Evolutionary conservation across 30 jellyfish, hydroid and myxozoan genomes (phyloP).

Genomic region (Turritopsis rubra): DNA sequence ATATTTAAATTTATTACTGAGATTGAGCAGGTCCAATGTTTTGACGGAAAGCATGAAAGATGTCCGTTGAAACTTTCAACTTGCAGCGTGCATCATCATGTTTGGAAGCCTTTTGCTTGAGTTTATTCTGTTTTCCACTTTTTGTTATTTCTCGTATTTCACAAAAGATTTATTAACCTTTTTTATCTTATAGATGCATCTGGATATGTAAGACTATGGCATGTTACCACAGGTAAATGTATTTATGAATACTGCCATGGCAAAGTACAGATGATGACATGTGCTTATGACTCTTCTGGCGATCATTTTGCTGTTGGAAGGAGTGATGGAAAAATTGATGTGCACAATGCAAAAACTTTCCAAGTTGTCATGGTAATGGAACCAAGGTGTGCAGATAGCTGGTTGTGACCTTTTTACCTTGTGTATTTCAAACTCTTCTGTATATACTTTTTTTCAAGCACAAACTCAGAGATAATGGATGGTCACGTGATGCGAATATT

Average conservation of each 20-base stretch:
- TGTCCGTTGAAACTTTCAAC: background rate
- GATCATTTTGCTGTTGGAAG: conserved; percentile 49
- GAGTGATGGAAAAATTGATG: conserved; percentile 68
- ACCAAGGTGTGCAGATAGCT: conserved; percentile 46
- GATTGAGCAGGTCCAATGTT: background rate
- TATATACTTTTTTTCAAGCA: conserved; percentile 34
- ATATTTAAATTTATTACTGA: background rate
- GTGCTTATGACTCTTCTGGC: conserved; percentile 49
- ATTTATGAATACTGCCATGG: conserved; percentile 40
- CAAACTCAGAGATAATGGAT: conserved; percentile 79
- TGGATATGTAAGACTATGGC: conserved; percentile 88
- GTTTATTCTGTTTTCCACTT: background rate
- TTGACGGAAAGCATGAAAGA: background rate
- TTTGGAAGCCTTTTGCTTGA: background rate
- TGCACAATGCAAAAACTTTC: conserved; percentile 59
- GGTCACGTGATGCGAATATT: conserved; percentile 95
- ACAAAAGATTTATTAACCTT: background rate
- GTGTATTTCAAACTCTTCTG: background rate
- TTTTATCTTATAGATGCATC: conserved; percentile 68
- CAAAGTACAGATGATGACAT: conserved; percentile 54
- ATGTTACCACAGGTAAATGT: conserved; percentile 78
- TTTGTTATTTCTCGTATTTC: background rate
- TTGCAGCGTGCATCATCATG: background rate
- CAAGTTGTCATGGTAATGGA: conserved; percentile 39
- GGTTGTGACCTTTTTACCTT: background rate